Percentiles rank a stretch among this genome's conserved stretches.
These are phyloP conservation scores for Tadarida brasiliensis DNA, from an alignment of 2,797 vertebrate genomes.

Conservation along the genomic window DNA sequence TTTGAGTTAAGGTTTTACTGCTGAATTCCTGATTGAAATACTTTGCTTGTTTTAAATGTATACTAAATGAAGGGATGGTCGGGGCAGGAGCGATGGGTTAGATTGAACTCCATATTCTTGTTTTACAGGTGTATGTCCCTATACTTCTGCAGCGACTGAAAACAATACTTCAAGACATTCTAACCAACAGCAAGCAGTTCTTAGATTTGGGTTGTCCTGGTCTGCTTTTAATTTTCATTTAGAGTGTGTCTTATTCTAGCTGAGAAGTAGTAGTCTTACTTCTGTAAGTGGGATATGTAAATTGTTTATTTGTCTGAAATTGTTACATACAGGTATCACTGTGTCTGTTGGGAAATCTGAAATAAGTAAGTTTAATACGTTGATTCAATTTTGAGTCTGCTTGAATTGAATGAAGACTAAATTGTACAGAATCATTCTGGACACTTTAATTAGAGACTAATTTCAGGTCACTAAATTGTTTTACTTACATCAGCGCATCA, in stretches of 20 bases:
- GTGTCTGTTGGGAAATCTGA: neutral
- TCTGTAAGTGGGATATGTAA: constrained; percentile 31
- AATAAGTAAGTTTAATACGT: constrained; percentile 47
- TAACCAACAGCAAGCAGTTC: neutral
- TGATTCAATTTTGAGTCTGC: constrained; percentile 22
- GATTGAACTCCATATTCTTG: neutral
- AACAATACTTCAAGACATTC: neutral
- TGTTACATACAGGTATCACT: neutral
- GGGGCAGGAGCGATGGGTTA: neutral
- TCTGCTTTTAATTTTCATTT: constrained; percentile 77
- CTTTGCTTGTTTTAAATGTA: constrained; percentile 53
- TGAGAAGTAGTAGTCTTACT: constrained; percentile 15
- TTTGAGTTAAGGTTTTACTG: neutral
- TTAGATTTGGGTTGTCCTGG: constrained; percentile 40
- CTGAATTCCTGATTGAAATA: constrained; percentile 1
- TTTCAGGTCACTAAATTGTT: neutral
- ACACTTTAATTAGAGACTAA: constrained; percentile 39
- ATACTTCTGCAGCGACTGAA: neutral
- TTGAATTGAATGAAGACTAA: constrained; percentile 43
- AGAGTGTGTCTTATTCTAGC: constrained; percentile 37
- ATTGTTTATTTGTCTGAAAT: constrained; percentile 44
- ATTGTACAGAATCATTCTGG: neutral
- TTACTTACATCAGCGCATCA: neutral
- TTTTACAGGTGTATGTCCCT: neutral
- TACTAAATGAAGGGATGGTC: neutral